Evolutionary conservation across 2,888 invertebrate species (phyloP).

Genomic region (Tenodera sinensis): DNA sequence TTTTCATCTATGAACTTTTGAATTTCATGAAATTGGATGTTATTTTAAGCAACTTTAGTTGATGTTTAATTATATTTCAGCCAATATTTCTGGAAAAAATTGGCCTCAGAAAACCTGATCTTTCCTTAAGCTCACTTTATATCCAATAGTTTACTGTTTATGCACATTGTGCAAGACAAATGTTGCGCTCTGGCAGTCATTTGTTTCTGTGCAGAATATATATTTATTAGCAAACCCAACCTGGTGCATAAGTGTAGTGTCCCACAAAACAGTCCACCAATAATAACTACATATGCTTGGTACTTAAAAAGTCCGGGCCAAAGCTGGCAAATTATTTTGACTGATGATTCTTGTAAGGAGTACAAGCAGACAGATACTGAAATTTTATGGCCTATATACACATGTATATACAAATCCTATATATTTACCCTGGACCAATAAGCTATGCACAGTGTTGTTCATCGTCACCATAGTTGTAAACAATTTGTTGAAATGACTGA

Average conservation of each 20-base stretch:
- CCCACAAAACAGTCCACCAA: not conserved
- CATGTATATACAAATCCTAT: not conserved
- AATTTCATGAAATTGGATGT: not conserved
- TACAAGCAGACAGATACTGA: slow-evolving; percentile 3
- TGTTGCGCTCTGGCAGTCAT: not conserved
- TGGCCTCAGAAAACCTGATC: not conserved
- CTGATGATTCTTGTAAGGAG: not conserved
- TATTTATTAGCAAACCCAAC: not conserved
- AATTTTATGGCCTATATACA: slow-evolving; percentile 1
- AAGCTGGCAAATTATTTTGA: not conserved
- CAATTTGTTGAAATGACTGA: not conserved
- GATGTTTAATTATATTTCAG: not conserved
- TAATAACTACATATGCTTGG: not conserved
- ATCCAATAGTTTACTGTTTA: not conserved
- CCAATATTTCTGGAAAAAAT: not conserved
- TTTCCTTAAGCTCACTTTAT: not conserved
- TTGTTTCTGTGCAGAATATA: not conserved
- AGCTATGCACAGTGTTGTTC: not conserved
- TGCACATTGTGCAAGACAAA: not conserved
- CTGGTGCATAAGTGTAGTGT: not conserved
- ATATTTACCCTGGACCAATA: not conserved
- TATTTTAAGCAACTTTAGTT: not conserved
- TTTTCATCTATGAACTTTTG: not conserved
- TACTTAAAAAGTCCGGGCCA: not conserved
- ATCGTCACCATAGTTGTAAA: not conserved